phyloP scores from a whole-genome alignment of 2,113 vertebrate species.

The Eolophus roseicapilla region DNA sequence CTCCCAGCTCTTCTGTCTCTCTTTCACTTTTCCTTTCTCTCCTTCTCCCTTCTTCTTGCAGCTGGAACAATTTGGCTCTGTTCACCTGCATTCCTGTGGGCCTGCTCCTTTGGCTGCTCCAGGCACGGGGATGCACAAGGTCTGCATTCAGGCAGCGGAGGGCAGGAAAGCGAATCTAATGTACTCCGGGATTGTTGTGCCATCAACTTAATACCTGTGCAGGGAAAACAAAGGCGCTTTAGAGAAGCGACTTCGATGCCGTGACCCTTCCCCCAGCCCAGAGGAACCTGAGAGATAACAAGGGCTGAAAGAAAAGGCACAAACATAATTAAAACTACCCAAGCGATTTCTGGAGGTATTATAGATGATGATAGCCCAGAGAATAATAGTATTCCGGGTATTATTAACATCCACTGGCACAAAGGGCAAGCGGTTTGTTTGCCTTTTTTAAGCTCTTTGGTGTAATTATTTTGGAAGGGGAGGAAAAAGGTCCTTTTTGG shows the following conservation, averaged over 20 bases:
- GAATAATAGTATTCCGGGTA: background rate
- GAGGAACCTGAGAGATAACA: slow-evolving; percentile 61
- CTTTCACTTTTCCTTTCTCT: background rate
- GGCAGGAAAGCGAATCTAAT: slow-evolving; percentile 33
- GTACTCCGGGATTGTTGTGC: slow-evolving; percentile 52
- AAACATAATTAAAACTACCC: slow-evolving; percentile 62
- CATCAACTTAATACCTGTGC: slow-evolving; percentile 70
- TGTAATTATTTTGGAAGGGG: background rate
- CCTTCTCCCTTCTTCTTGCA: slow-evolving; percentile 53
- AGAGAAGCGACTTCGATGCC: background rate
- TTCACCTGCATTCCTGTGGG: slow-evolving; percentile 69
- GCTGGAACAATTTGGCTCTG: slow-evolving; percentile 71
- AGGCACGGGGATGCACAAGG: slow-evolving; percentile 41
- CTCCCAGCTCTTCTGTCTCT: background rate
- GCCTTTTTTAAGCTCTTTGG: background rate
- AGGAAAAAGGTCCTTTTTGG: background rate
- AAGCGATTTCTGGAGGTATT: slow-evolving; percentile 53
- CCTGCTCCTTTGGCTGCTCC: slow-evolving; percentile 54
- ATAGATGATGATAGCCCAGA: slow-evolving; percentile 35
- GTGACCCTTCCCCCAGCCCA: background rate
- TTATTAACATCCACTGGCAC: background rate
- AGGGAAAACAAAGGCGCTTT: slow-evolving; percentile 72
- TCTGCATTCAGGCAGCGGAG: slow-evolving; percentile 57
- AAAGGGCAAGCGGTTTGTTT: background rate
- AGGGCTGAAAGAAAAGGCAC: slow-evolving; percentile 61